A percentile compares a stretch with the other conserved stretches of the same genome.
Evolutionary conservation across 1,140 invertebrate genomes (phyloP).

Genomic region (Fopius arisanus): DNA sequence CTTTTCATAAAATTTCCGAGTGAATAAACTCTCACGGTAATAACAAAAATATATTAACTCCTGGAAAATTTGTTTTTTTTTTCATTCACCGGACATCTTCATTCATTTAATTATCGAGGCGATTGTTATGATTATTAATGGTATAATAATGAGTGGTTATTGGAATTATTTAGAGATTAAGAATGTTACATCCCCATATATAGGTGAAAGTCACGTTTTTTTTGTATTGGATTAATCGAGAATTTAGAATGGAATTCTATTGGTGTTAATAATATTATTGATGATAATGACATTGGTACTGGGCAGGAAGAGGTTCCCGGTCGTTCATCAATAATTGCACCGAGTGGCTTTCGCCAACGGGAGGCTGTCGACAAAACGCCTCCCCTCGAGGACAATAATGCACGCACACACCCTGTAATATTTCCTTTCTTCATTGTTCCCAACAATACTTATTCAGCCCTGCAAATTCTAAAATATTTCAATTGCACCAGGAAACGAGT

Average conservation of each 20-base stretch:
- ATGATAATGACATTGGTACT: conserved; percentile 34
- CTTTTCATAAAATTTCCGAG: background rate
- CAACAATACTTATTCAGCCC: background rate
- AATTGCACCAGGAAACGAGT: background rate
- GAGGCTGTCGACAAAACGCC: too few species aligned
- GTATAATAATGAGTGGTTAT: too few species aligned
- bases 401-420: background rate
- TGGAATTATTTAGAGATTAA: too few species aligned
- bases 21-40: background rate
- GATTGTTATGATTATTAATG: too few species aligned
- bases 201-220: too few species aligned
- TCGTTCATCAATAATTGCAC: conserved; percentile 27
- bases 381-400: background rate
- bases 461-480: background rate
- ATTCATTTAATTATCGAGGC: too few species aligned
- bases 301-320: conserved; percentile 9
- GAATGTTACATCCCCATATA: too few species aligned
- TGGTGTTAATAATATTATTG: too few species aligned
- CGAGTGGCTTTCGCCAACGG: background rate
- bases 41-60: background rate
- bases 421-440: conserved; percentile 6
- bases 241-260: too few species aligned
- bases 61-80: background rate
- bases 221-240: too few species aligned
- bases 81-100: too few species aligned